Conservation (phyloP, 2,888 invertebrate species). For the Rhopalosiphum nymphaeae region DNA sequence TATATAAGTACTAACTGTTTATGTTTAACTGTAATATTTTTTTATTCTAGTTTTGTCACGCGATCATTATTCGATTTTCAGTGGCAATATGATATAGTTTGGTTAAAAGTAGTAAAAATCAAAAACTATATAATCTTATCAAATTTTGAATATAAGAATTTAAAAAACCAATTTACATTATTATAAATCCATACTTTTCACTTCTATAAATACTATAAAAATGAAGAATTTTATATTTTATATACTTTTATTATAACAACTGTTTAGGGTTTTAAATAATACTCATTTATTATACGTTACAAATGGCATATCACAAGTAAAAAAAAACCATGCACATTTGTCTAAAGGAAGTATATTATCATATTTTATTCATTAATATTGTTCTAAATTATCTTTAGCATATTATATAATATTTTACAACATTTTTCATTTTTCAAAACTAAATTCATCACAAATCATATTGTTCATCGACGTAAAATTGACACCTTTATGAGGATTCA, state of each 20-base stretch:
- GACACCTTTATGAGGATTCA: not conserved
- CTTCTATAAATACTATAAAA: not conserved
- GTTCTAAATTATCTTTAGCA: not conserved
- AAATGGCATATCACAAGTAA: not conserved
- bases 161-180: too few species aligned
- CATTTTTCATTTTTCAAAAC: not conserved
- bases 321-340: not conserved
- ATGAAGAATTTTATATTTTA: not conserved
- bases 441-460: not conserved
- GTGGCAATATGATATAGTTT: not conserved
- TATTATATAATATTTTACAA: not conserved
- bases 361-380: not conserved
- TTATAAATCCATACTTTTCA: too few species aligned
- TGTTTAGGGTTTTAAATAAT: not conserved
- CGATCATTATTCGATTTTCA: not conserved
- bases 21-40: too few species aligned
- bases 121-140: not conserved
- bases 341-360: conserved; percentile 27
- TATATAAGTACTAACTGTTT: not conserved
- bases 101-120: too few species aligned
- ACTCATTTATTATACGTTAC: not conserved
- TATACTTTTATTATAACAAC: not conserved
- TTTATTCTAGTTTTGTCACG: not conserved
- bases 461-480: not conserved
- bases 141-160: not conserved